Percentiles rank a stretch among this genome's conserved stretches.
Conservation (phyloP, 2,113 vertebrate genomes). For the Indicator indicator region DNA sequence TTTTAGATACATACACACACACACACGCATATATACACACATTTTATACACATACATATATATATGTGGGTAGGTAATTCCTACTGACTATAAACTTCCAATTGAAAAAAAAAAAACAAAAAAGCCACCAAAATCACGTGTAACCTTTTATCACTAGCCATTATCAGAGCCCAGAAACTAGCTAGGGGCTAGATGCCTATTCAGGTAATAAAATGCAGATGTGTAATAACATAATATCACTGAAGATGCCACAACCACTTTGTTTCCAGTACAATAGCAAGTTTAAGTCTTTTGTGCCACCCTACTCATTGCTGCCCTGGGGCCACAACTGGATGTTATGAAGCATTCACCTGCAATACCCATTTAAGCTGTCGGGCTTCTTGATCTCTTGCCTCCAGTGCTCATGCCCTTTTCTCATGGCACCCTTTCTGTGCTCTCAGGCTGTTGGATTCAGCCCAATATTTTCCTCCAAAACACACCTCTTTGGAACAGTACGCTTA, state of each 20-base stretch:
- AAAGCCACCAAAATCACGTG: background rate
- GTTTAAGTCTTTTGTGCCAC: background rate
- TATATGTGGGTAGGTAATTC: background rate
- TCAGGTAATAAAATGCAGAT: background rate
- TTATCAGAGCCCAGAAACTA: background rate
- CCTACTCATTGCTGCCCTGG: background rate
- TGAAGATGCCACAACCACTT: background rate
- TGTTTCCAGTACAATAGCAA: background rate
- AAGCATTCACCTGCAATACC: background rate
- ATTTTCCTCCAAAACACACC: background rate
- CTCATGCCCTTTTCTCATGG: background rate
- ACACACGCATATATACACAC: no score
- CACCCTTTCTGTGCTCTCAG: background rate
- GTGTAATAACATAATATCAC: background rate
- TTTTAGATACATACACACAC: background rate
- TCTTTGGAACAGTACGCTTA: constrained; percentile 1
- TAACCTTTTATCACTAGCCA: background rate
- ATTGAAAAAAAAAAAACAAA: background rate
- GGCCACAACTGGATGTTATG: background rate
- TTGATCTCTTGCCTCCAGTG: background rate
- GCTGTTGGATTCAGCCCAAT: accelerated
- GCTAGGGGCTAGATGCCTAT: background rate
- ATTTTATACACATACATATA: background rate
- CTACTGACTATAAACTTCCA: background rate
- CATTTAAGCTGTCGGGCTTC: background rate